Conservation (phyloP, 2,888 invertebrate genomes). For the Eupithecia centaureata region DNA sequence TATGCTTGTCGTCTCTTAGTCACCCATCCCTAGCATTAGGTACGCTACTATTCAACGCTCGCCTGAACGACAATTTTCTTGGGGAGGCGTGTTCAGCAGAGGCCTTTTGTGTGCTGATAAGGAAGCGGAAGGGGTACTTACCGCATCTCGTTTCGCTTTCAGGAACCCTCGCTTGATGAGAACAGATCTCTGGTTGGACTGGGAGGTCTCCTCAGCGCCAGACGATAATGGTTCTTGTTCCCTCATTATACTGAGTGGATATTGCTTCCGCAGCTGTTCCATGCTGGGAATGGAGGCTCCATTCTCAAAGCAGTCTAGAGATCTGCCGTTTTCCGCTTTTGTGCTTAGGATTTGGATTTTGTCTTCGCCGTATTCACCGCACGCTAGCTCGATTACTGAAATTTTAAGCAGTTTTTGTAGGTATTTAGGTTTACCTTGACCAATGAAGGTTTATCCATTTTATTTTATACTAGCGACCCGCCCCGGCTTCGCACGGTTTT, state of each 20-base stretch:
- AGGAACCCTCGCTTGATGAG: constrained; percentile 88
- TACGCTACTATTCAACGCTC: no score
- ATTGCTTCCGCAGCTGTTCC: constrained; percentile 82
- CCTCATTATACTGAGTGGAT: constrained; percentile 78
- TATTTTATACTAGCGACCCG: no score
- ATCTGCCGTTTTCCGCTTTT: constrained; percentile 88
- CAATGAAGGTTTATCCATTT: not conserved
- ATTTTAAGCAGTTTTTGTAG: constrained; percentile 31
- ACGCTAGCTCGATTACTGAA: constrained; percentile 95
- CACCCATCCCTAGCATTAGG: no score
- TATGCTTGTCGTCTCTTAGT: no score
- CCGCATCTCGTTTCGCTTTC: constrained; percentile 89
- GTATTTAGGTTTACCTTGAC: not conserved
- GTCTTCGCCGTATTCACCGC: constrained; percentile 95
- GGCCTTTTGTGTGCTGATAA: no score
- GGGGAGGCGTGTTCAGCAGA: no score
- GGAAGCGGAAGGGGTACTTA: constrained; percentile 63
- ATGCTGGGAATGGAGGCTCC: constrained; percentile 81
- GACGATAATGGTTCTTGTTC: constrained; percentile 67
- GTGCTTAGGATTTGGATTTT: constrained; percentile 86
- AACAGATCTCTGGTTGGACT: constrained; percentile 88
- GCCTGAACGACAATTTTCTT: no score
- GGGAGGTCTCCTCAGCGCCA: constrained; percentile 87
- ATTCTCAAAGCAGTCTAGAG: constrained; percentile 87
- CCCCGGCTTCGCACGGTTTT: no score